Evolutionary conservation across 2,888 invertebrate species (phyloP), one percentile per base, ranked within the genome.

Genomic region (Drosophila nr. fundita): DNA sequence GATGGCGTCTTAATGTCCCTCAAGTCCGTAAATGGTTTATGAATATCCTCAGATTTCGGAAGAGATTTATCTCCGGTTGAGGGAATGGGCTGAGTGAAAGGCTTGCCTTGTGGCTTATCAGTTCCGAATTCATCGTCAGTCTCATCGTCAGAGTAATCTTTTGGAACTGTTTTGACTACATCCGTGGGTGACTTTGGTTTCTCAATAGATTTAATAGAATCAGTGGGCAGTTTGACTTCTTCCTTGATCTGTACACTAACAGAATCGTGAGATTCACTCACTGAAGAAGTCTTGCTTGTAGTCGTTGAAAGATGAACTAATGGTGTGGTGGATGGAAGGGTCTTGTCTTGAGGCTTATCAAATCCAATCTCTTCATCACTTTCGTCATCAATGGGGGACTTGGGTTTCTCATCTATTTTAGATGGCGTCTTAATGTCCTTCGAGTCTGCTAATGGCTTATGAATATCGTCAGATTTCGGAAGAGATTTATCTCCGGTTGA

Each of bases 91-190:
- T 48, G 57, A 53, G 64, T 4, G 7, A 30, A 15, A 27, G 45
- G 42, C 3, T 49, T 62, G 21, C 53, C 63, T 21, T 65, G 58
- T 34, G 57, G 59, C 21, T 53, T 60, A 18, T 11, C n/a, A 11
- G 21, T 5, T 11, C 5, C 21, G 5, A 42, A 11, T 42, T 45
- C 45, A 13, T 45, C 13, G 6, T 45, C 45, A 24, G 15, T 48
- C 7, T 48, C 45, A 48, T 24, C 45, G 13, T 24, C 45, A 1
- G 15, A 24, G 2, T 24, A 11, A 7, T 13, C 45, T 7, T 3
- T 24, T 1, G 7, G 7, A 45, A 0, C 4, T 24, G 1, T 3
- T 45, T 24, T 24, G 15, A 3, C 45, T 24, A 24, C 3, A 24
- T 45, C 24, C 3, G 45, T 21, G 3, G 24, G 45, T 8, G 48